Conservation (phyloP, 2,797 vertebrate species). For the Cottoperca gobio region DNA sequence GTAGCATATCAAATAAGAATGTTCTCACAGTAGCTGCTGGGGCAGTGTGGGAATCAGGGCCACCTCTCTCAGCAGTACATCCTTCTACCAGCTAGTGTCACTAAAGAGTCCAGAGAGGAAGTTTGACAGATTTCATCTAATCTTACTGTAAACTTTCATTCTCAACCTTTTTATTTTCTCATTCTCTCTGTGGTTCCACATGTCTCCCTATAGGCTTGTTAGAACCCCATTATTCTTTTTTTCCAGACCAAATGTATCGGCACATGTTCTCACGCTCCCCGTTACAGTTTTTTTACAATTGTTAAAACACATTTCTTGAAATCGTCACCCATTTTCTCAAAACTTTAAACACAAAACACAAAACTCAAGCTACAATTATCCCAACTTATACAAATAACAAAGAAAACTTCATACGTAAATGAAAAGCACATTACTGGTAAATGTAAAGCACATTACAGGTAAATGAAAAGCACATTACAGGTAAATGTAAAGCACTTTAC, state of each 20-base stretch:
- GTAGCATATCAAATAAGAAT: background rate
- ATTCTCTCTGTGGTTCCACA: background rate
- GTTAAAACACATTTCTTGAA: too few species aligned
- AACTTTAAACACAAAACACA: too few species aligned
- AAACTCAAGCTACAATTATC: too few species aligned
- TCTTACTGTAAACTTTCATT: conserved; percentile 6
- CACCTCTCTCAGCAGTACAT: conserved; percentile 58
- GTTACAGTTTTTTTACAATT: too few species aligned
- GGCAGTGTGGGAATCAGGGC: background rate
- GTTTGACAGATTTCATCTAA: conserved; percentile 28
- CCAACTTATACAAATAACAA: too few species aligned
- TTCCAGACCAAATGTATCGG: conserved; percentile 11
- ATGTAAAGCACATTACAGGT: too few species aligned
- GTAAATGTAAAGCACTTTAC: too few species aligned
- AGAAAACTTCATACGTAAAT: too few species aligned
- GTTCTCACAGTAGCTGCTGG: background rate
- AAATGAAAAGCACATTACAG: too few species aligned
- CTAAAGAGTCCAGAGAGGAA: conserved; percentile 54
- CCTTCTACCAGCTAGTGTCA: conserved; percentile 73
- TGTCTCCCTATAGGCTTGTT: conserved; percentile 27
- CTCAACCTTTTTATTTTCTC: background rate
- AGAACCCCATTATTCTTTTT: conserved; percentile 14
- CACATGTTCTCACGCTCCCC: conserved; percentile 25
- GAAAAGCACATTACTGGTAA: too few species aligned
- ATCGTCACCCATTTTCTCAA: too few species aligned